These are phyloP conservation scores for Sebastes minor DNA, from an alignment of 2,797 vertebrate genomes.

Conservation along the genomic window DNA sequence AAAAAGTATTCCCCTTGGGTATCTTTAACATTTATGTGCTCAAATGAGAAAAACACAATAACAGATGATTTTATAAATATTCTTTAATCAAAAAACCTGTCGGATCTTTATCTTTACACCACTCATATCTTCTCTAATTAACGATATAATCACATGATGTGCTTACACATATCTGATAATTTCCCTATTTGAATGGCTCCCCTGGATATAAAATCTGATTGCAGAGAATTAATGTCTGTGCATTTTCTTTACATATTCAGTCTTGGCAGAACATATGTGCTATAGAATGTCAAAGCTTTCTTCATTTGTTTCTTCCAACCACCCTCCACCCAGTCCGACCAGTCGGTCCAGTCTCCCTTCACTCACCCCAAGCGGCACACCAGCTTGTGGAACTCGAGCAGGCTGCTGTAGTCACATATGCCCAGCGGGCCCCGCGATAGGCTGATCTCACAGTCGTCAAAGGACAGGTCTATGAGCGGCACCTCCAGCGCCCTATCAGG, in stretches of 20 bases:
- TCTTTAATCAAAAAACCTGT: not conserved
- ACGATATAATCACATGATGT: not conserved
- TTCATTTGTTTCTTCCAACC: not conserved
- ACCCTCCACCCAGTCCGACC: conserved; percentile 2
- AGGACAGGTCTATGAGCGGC: conserved; percentile 91
- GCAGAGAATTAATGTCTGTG: not conserved
- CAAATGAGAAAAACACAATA: not conserved
- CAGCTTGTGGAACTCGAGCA: conserved; percentile 91
- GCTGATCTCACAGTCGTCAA: conserved; percentile 92
- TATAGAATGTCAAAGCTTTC: not conserved
- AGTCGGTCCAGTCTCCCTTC: conserved; percentile 19
- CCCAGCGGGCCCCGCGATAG: conserved; percentile 88
- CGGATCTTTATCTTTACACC: not conserved
- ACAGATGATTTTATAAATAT: not conserved
- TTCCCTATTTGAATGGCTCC: not conserved
- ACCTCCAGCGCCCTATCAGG: conserved; percentile 85
- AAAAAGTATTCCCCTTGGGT: not conserved
- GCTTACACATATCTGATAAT: not conserved
- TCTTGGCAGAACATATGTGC: not conserved
- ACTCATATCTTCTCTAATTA: not conserved
- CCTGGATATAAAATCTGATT: not conserved
- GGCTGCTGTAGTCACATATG: conserved; percentile 85
- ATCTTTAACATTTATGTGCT: not conserved
- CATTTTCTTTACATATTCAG: not conserved
- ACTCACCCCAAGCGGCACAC: conserved; percentile 90